Percentiles rank a stretch among this genome's conserved stretches.
These are phyloP conservation scores for Typhlichthys subterraneus DNA, from an alignment of 2,797 vertebrate species.

Conservation along the genomic window DNA sequence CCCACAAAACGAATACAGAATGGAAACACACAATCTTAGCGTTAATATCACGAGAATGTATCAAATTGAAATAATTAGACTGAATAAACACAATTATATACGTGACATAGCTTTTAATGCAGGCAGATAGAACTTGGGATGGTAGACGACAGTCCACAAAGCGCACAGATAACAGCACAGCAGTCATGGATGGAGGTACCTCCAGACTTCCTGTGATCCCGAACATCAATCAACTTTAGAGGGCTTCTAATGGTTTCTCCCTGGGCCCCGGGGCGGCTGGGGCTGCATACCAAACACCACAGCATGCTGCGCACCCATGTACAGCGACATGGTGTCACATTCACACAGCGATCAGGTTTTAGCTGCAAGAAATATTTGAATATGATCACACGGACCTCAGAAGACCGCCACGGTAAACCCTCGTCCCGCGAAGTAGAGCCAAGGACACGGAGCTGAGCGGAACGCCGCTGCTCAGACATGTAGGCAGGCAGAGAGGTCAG, in stretches of 20 bases:
- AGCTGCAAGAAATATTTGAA: conserved; percentile 59
- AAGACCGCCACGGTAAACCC: conserved; percentile 31
- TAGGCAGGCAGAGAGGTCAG: conserved; percentile 60
- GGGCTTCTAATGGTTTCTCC: conserved; percentile 70
- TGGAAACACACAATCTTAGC: too few species aligned
- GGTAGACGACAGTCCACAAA: conserved; percentile 35
- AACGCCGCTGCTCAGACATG: conserved; percentile 46
- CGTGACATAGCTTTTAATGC: not conserved
- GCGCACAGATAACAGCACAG: conserved; percentile 43
- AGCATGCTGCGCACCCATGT: conserved; percentile 55
- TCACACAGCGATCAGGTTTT: conserved; percentile 45
- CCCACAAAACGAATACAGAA: too few species aligned
- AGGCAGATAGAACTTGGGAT: conserved; percentile 41
- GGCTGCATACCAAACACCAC: conserved; percentile 65
- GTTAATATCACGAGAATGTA: too few species aligned
- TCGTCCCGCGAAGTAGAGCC: conserved; percentile 50
- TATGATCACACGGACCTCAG: conserved; percentile 31
- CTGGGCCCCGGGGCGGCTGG: conserved; percentile 57
- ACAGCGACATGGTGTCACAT: conserved; percentile 51
- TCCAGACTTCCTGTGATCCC: conserved; percentile 65
- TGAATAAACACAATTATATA: too few species aligned
- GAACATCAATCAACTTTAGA: conserved; percentile 75
- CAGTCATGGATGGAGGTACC: conserved; percentile 59
- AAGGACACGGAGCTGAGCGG: conserved; percentile 24
- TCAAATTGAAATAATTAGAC: too few species aligned